Percentiles rank a stretch among this genome's conserved stretches.
Evolutionary conservation across 2,113 vertebrate genomes (phyloP).

Genomic region (Gnathonemus echidnorhynchus): DNA sequence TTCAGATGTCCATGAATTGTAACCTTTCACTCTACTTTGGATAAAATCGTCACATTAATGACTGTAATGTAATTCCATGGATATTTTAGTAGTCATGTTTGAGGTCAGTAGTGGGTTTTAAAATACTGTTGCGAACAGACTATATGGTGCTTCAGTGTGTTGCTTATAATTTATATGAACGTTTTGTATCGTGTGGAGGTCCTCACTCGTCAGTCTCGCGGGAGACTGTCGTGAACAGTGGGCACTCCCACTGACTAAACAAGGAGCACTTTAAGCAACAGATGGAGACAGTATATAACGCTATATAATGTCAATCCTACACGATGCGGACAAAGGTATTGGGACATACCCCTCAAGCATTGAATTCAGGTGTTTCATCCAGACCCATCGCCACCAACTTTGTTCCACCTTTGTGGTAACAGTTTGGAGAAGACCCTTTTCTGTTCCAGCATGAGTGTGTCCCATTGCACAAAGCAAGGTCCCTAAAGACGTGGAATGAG

Average conservation of each 20-base stretch:
- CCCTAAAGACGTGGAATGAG: no score
- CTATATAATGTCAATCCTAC: background rate
- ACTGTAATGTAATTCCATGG: background rate
- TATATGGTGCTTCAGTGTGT: background rate
- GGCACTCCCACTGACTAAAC: no score
- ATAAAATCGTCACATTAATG: background rate
- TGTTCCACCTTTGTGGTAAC: no score
- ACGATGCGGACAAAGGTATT: background rate
- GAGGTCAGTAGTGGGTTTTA: background rate
- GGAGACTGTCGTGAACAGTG: background rate
- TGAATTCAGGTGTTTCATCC: background rate
- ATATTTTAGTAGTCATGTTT: background rate
- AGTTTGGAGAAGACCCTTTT: no score
- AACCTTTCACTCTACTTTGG: background rate
- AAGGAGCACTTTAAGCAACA: no score
- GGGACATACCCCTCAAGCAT: background rate
- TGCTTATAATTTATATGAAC: background rate
- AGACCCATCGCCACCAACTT: background rate
- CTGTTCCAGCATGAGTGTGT: no score
- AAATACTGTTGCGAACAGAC: background rate
- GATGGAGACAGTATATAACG: no score
- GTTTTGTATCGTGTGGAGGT: background rate
- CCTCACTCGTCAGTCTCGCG: background rate
- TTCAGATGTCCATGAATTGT: no score
- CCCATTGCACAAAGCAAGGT: no score